These are phyloP conservation scores for Ornithorhynchus anatinus DNA, from an alignment of 2,113 vertebrate species.

Conservation along the genomic window DNA sequence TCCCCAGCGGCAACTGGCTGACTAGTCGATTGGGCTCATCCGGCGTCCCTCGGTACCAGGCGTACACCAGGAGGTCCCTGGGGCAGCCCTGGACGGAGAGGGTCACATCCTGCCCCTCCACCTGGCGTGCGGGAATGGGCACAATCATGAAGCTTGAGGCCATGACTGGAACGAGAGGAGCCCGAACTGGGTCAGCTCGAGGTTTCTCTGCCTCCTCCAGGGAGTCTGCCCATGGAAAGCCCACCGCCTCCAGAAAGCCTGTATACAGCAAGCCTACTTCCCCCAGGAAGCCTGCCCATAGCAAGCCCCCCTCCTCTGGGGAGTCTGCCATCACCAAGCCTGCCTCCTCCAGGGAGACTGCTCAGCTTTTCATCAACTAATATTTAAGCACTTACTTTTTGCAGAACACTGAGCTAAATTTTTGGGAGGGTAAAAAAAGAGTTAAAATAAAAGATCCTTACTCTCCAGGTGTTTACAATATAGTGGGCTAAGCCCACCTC, in stretches of 20 bases:
- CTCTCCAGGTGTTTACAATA: no score
- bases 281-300: fast-evolving
- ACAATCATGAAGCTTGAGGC: conserved; percentile 26
- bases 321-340: not conserved
- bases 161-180: conserved; percentile 25
- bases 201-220: not conserved
- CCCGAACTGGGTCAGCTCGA: not conserved
- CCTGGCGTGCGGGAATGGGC: conserved; percentile 13
- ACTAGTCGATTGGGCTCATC: conserved; percentile 52
- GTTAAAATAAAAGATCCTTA: no score
- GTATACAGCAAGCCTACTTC: not conserved
- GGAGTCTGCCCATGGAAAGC: fast-evolving
- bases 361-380: not conserved
- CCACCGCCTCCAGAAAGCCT: fast-evolving
- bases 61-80: conserved; percentile 54
- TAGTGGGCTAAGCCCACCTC: no score
- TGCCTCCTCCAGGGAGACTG: not conserved
- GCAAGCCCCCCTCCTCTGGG: fast-evolving
- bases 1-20: conserved; percentile 52
- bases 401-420: no score
- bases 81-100: conserved; percentile 52
- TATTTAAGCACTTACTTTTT: no score
- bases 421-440: no score
- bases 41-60: conserved; percentile 56
- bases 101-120: conserved; percentile 50